Evolutionary conservation across 2,888 invertebrate genomes (phyloP), one percentile per base, ranked within the genome.

Genomic region (Allolobophora icterica): DNA sequence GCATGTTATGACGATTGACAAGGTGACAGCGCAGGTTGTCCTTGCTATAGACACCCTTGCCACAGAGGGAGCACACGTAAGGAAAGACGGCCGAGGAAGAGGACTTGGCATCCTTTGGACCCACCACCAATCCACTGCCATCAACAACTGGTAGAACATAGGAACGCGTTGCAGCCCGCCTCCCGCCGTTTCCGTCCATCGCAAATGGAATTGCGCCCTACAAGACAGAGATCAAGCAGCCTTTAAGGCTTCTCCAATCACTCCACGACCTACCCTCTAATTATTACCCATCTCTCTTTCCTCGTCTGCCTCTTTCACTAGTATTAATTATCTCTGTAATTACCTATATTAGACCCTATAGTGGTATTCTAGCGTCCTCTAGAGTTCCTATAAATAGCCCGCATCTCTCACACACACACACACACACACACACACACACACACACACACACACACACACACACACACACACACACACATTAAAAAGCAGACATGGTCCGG

Each of bases 21-120:
- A 87, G 38, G 87, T 87, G 87, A 19, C 35, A 87, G 87, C 87
- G 87, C 34, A 87, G 87, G 87, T 87, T 87, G 87, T 87, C 87
- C 19, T 87, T 87, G 38, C 87, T 87, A 38, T 87, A 87, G 35
- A 87, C 35, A 35, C 87, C 87, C 38, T 87, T 87, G 38, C 87
- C 38, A 38, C 87, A 87, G 87, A 87, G 30, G 87, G 34, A 87
- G 87, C 87, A 87, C 19, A 87, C 34, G 38, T 87, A 87, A 8
- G 87, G 87, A 87, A 87, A 87, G 87, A 19, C 19, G 17, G 71
- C 30, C 71, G 71, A 71, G 11, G 52, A 52, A 21, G 52, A 52
- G 6, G 15, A n/a, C 71, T 30, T 71, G 24, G 8, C 24, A 52
- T 1, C 52, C 52, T 24, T 24, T 71, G 71, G 30, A 71, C 71